Conservation (phyloP, 2,797 vertebrate species). For the Trematomus bernacchii region DNA sequence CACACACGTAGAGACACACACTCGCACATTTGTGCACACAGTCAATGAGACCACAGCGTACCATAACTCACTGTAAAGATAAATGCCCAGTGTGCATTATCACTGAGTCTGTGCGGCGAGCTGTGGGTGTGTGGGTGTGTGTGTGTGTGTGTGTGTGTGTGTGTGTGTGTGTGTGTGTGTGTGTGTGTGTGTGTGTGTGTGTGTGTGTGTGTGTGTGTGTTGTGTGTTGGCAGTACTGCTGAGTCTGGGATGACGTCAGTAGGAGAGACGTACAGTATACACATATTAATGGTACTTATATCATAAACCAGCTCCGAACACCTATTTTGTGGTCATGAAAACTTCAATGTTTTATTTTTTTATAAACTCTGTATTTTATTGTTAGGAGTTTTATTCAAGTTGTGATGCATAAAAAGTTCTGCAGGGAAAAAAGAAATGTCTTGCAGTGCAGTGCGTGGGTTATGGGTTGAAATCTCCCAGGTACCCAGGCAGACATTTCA, state of each 20-base stretch:
- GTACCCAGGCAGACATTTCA: slow-evolving; percentile 43
- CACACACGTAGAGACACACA: slow-evolving; percentile 64
- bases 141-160: slow-evolving; percentile 29
- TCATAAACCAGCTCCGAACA: slow-evolving; percentile 13
- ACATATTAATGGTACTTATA: slow-evolving; percentile 24
- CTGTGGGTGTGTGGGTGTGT: slow-evolving; percentile 20
- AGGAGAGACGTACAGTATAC: slow-evolving; percentile 22
- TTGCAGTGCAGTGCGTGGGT: slow-evolving; percentile 30
- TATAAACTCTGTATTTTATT: not conserved
- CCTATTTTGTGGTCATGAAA: slow-evolving; percentile 18
- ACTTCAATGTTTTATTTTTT: not conserved
- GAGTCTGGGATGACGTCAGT: slow-evolving; percentile 45
- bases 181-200: slow-evolving; percentile 1
- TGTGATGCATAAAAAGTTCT: slow-evolving; percentile 18
- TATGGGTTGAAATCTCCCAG: slow-evolving; percentile 37
- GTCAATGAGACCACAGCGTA: slow-evolving; percentile 70
- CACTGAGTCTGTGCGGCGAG: slow-evolving; percentile 34
- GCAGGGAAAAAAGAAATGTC: slow-evolving; percentile 15
- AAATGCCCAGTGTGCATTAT: slow-evolving; percentile 78
- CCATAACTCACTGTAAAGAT: slow-evolving; percentile 77
- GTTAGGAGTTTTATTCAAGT: slow-evolving; percentile 4
- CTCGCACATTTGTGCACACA: slow-evolving; percentile 57
- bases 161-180: slow-evolving; percentile 12
- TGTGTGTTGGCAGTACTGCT: slow-evolving; percentile 14
- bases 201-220: slow-evolving; percentile 19